Evolutionary conservation across 53 echinoderm and acorn worm species (phyloP).

Genomic region (Henricia sp.): DNA sequence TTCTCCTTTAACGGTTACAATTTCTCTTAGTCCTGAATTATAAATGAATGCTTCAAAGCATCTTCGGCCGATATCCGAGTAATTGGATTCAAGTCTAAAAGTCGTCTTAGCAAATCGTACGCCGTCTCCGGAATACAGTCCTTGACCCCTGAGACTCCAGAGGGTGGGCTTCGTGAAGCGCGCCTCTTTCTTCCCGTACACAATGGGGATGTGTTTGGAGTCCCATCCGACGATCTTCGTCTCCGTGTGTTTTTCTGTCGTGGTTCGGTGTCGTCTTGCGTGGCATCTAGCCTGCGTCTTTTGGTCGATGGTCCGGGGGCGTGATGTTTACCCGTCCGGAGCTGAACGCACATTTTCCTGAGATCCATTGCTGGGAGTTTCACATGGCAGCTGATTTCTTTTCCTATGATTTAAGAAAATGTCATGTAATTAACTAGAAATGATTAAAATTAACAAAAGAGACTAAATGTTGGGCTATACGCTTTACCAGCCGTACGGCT

Average conservation of each 20-base stretch:
- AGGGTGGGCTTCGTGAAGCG: slow-evolving; percentile 50
- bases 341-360: slow-evolving; percentile 80
- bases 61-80: slow-evolving; percentile 82
- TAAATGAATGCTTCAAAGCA: slow-evolving; percentile 87
- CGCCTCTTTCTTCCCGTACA: background rate
- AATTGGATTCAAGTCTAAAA: slow-evolving; percentile 83
- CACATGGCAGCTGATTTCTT: slow-evolving; percentile 75
- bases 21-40: slow-evolving; percentile 25
- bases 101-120: slow-evolving; percentile 70
- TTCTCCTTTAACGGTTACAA: no score
- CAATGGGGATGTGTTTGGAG: slow-evolving; percentile 6
- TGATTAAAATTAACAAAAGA: no score
- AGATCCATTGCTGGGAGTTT: slow-evolving; percentile 80
- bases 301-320: background rate
- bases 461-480: no score
- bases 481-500: no score
- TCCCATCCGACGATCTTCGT: background rate
- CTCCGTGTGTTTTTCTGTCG: slow-evolving; percentile 9
- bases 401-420: no score
- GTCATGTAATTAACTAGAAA: no score
- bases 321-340: slow-evolving; percentile 26
- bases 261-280: slow-evolving; percentile 14
- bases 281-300: background rate
- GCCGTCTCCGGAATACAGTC: slow-evolving; percentile 72
- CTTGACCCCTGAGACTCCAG: slow-evolving; percentile 8